Base-by-base conservation (phyloP, 2,888 invertebrate genomes). In the Psylliodes chrysocephalus region DNA sequence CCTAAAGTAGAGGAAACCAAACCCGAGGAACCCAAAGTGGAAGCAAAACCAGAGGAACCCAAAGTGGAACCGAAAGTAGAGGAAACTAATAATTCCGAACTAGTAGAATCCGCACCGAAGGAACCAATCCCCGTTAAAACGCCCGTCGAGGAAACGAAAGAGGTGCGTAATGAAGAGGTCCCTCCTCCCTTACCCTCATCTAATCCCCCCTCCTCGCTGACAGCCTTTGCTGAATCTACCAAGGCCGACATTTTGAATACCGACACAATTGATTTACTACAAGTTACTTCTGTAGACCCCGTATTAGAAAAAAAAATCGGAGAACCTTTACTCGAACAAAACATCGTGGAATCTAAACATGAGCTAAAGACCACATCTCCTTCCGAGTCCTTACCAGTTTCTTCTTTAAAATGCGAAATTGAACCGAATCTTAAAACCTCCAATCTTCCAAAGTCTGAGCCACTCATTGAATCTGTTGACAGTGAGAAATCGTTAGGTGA, bases 181-280 rank as follows among this genome's bases (percentile, higher is more conserved):
- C 90, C 90, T 82, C 91, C 90, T 80, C 90, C 91, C 75, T 87
- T 91, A 79, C 91, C 91, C 73, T 86, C 88, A 80, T 89, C 88
- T 80, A 90, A 90, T 79, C 91, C 91, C 81, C 91, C 91, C 75
- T 90, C 89, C 78, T 89, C 90, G 83, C 89, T 90, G 84, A 89
- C 88, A 82, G 89, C 89, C 76, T 90, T 91, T 83, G 90, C 90
- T 82, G 88, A 87, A 79, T 86, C 87, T 79, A 88, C 88, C 70
- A 88, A 88, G 86, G 88, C 88, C 80, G 81, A 81, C 51, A 72
- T 74, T 65, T 67, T 77, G 63, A 73, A 86, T 83, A 74, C 84
- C 46, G 73, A 71, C 62, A 66, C 72, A 51, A 46, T 69, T 28
- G 62, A 67, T 63, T 60, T 62, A 61, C 33, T 66, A 38, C 59